Base-by-base conservation (phyloP, 2,113 vertebrate genomes). In the Rhabdomys dilectus region DNA sequence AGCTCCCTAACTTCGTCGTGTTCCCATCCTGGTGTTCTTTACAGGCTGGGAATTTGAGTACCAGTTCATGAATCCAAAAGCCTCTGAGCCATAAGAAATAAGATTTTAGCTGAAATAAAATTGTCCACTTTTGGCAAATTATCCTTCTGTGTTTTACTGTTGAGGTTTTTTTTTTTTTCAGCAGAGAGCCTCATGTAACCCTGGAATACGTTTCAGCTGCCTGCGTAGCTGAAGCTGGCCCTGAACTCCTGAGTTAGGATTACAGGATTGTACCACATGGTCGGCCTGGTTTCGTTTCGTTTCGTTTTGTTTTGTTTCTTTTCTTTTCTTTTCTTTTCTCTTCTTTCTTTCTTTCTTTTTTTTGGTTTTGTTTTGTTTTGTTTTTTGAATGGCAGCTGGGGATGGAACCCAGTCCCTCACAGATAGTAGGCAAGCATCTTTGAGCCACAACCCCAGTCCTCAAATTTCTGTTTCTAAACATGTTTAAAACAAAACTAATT, bases 11-110 rank as follows among this genome's bases (percentile, higher is more conserved):
- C n/a, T 91, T 82, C 82, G 0, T 19, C 81, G 60, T 2, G 82
- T 91, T 91, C 60, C 53, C 11, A 22, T 48, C 34, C 4, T 82
- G 22, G 42, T 82, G n/a, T 68, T 94, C 72, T 93, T 87, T 60
- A 93, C 36, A 42, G 87, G 70, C 89, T 70, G 42, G 62, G 96
- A 96, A 78, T 91, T 91, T 72, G 85, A 96, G 82, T 80, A 66
- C 34, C 53, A 75, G 5, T n/a, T 97, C 62, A 51, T 0, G 39
- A n/a, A 16, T n/a, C 5, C 1, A 66, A 51, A 56, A 36, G n/a
- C 89, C 45, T 93, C 68, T 66, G 31, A 64, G 24, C n/a, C 24
- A n/a, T 62, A 48, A 90, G 72, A 68, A 36, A 24, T 42, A 64
- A 82, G 16, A 60, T 78, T 96, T 89, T 82, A 89, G 26, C 34